Evolutionary conservation across 2,113 vertebrate genomes (phyloP), one percentile per base, ranked within the genome.

Genomic region (Synchiropus splendidus): DNA sequence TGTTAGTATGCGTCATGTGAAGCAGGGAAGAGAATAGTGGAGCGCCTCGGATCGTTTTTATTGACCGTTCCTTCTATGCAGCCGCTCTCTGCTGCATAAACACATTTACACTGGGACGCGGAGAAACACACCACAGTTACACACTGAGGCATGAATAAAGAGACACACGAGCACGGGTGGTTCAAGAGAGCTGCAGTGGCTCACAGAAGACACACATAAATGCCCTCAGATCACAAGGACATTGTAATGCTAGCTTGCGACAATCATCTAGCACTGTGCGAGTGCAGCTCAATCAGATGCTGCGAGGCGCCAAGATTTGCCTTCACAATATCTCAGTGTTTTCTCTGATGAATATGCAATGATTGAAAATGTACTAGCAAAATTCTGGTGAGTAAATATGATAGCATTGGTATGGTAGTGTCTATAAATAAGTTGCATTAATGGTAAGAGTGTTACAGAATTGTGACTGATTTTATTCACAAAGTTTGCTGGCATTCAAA

Each of bases 1-100:
- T 72, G 79, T 86, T 83, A 76, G 16, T 75, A 77, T 67, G 72
- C 80, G 80, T 55, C 63, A 63, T 73, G 75, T 42, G 46, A 64
- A 62, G 74, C 67, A 27, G 36, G 45, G 70, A 70, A 56, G 45
- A 61, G 53, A 40, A 48, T 58, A 71, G 60, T 34, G 70, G 52
- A 70, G 54, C 52, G 56, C 41, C 57, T 64, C 61, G 10, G 58
- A 81, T 78, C 47, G 3, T 79, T 83, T 70, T 79, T 85, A 81
- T 82, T 84, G 76, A 84, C 68, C 51, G 45, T 11, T 44, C 37
- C 50, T n/a, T 68, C 62, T 43, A 47, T 51, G 55, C 64, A 67
- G 51, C 21, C 8, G 21, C 63, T 50, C 48, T 38, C 27, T 61
- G 49, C 63, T 54, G 57, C 70, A 55, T 54, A 53, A 56, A 74